Evolutionary conservation across 1,140 invertebrate species (phyloP), one percentile per base, ranked within the genome.

Genomic region (Solen grandis): DNA sequence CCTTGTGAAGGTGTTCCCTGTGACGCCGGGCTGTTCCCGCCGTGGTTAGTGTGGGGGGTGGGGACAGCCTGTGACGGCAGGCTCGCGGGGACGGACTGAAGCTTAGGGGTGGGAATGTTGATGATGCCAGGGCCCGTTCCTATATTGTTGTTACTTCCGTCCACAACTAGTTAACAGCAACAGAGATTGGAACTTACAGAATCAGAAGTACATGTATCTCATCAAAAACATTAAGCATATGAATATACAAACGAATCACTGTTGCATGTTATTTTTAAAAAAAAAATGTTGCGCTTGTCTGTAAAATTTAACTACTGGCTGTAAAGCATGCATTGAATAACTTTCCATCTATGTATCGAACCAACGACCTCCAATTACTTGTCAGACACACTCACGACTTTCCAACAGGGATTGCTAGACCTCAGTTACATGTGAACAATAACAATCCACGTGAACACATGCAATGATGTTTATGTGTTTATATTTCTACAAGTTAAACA

Each of bases 41-140:
- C n/a, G n/a, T n/a, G n/a, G n/a, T n/a, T n/a, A n/a, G n/a, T n/a
- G n/a, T n/a, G n/a, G n/a, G n/a, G n/a, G n/a, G 74, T 63, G 8
- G 74, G 74, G 2, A n/a, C 57, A 10, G 29, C 8, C 41, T 76
- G 74, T 38, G 36, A n/a, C 5, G 74, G 74, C n/a, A 76, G 62
- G 14, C 55, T 52, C 29, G 74, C 65, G 1, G 74, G 74, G 5
- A 36, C 33, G 25, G 60, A 55, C 38, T 63, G 62, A 0, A 59
- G 72, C 27, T 36, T 65, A n/a, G 73, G 73, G 4, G 74, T 76
- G 0, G 74, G 74, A 13, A 76, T 60, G 62, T 66, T 76, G 29
- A 66, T 35, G 3, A 59, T 57, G n/a, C 46, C 36, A 2, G 54
- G 54, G 14, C 74, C 74, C 14, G 74, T 65, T 8, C 74, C 74